Base-by-base conservation (phyloP, 2,797 vertebrate genomes). In the Hypotaenidia okinawae region DNA sequence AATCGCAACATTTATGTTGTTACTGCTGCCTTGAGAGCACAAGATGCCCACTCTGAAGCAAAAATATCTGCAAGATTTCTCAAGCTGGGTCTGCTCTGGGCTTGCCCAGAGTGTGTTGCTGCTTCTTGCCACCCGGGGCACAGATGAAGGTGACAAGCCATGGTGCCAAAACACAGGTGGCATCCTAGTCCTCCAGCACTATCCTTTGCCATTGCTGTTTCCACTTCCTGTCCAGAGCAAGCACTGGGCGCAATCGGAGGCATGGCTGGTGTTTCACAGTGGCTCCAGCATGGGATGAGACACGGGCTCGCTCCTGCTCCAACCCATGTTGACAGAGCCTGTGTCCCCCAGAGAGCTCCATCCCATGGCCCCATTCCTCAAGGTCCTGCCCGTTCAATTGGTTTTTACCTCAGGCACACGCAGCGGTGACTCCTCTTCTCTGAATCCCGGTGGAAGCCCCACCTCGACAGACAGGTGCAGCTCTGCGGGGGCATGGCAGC, bases 331-430 rank as follows among this genome's bases (percentile, higher is more conserved):
- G 33, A n/a, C 1, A 2, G 3, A 2, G 19, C 43, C 32, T 62
- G 1, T 23, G 45, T 8, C 10, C 33, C 37, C 39, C 7, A 1
- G 2, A 62, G 54, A 67, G 27, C 32, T 63, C 61, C 25, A 37
- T 51, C 9, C 39, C 0, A 0, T 33, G 72, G 72, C 9, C 18
- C 35, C 11, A 24, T 17, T 27, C 41, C 59, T 51, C 1, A 3
- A 37, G 23, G 35, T 41, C 11, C 33, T 3, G 0, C 33, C 43
- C 43, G 16, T 18, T 47, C 1, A 0, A 9, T 41, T 0, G 0
- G 11, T 32, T 41, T 73, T 25, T 23, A 9, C 68, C n/a, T 45
- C 7, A 47, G 57, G 10, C 30, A 17, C 16, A n/a, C 0, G 5
- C 21, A 43, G 62, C 7, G 13, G 61, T 27, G 72, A 49, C 28